Evolutionary conservation across 2,888 invertebrate species (phyloP).

Genomic region (Agrotis puta): DNA sequence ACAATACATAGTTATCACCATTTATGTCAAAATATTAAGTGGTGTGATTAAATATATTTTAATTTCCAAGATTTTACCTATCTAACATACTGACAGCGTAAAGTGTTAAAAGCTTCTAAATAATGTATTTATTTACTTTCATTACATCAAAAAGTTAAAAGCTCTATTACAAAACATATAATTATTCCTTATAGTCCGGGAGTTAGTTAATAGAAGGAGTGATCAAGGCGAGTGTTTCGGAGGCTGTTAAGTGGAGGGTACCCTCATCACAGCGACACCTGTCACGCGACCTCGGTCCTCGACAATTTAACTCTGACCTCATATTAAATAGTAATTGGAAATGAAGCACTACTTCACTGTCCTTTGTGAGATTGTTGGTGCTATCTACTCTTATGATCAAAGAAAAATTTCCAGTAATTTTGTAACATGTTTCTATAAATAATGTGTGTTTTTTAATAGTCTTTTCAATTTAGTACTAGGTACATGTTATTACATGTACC

Average conservation of each 20-base stretch:
- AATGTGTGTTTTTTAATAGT: neutral
- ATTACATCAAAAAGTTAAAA: slow-evolving; percentile 1
- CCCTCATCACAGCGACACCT: slow-evolving; percentile 74
- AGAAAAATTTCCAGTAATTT: neutral
- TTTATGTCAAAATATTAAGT: too few relatives aligned
- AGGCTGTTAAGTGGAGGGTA: slow-evolving; percentile 59
- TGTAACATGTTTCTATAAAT: too few relatives aligned
- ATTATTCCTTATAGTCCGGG: slow-evolving; percentile 15
- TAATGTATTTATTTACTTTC: neutral
- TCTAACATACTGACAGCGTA: too few relatives aligned
- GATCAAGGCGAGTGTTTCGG: slow-evolving; percentile 59
- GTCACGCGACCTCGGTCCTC: slow-evolving; percentile 68
- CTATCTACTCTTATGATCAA: neutral
- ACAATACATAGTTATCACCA: too few relatives aligned
- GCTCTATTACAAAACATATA: neutral
- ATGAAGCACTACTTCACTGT: slow-evolving; percentile 53
- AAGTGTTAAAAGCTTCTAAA: too few relatives aligned
- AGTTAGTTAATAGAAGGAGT: slow-evolving; percentile 56
- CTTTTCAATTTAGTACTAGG: neutral
- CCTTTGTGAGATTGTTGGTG: slow-evolving; percentile 19
- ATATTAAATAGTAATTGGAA: slow-evolving; percentile 71
- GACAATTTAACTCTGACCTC: slow-evolving; percentile 67
- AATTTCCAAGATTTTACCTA: too few relatives aligned
- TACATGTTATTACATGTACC: too few relatives aligned
- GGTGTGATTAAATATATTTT: too few relatives aligned